Base-by-base conservation (phyloP, 2,797 vertebrate species). In the Epinephelus coioides region DNA sequence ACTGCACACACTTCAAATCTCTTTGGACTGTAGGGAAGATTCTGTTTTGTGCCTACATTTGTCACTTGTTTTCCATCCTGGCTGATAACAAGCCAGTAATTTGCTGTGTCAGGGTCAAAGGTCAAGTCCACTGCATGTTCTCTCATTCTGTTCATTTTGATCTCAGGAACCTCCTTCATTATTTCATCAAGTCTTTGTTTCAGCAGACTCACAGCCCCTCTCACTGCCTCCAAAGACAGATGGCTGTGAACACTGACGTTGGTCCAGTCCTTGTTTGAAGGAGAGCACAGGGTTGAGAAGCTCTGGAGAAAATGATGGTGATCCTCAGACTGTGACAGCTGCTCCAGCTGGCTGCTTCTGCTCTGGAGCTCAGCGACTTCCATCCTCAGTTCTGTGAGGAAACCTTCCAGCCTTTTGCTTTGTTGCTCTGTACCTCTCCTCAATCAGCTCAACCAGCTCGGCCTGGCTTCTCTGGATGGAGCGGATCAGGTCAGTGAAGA, bases 291-390 rank as follows among this genome's bases (percentile, higher is more conserved):
- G 46, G 69, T 44, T 44, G 15, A 50, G 71, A 89, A 85, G 23
- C 50, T 86, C 82, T 81, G 81, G 57, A 90, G 27, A 43, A 86
- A 76, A 54, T 23, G 12, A 27, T 79, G 76, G 56, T 78, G 86
- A 57, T 91, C 86, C 34, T 82, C 68, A 30, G 81, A 80, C 54
- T 25, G 62, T 6, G 46, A 75, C 73, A 90, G 76, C 57, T 51
- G 69, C 67, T 89, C 65, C 50, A 91, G 61, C 68, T 74, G 70
- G n/a, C 4, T 63, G 8, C 73, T 69, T 65, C 56, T 79, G 54
- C 51, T 79, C 56, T 82, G 4, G 13, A 85, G 78, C 40, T 86
- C 78, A 17, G 27, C 2, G 0, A 91, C 14, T 43, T 91, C 86
- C 62, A 27, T 17, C 80, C 25, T 81, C 43, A 86, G 71, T 0